These are phyloP conservation scores for Penaeus monodon DNA, from an alignment of 2,888 invertebrate genomes.

Conservation along the genomic window DNA sequence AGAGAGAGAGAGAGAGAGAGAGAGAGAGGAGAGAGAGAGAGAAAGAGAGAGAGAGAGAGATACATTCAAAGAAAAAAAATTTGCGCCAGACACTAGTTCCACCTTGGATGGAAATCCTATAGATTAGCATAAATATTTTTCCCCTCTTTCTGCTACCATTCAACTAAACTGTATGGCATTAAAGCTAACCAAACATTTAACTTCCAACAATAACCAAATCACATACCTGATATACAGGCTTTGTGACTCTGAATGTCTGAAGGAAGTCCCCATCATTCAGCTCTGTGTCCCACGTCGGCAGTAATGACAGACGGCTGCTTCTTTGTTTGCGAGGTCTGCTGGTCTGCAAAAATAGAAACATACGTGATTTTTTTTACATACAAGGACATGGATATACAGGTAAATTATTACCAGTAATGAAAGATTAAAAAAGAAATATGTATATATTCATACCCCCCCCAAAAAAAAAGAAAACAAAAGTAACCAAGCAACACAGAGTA, in stretches of 20 bases:
- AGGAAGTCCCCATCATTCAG: constrained; percentile 21
- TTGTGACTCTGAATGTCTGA: constrained; percentile 22
- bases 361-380: neutral
- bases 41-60: too few relatives aligned
- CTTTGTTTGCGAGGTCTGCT: neutral
- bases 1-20: too few relatives aligned
- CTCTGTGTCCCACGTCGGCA: constrained; percentile 16
- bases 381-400: neutral
- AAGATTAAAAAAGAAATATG: too few relatives aligned
- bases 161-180: neutral
- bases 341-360: neutral
- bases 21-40: too few relatives aligned
- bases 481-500: too few relatives aligned
- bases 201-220: neutral
- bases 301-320: neutral
- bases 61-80: too few relatives aligned
- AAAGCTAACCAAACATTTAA: neutral
- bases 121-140: too few relatives aligned
- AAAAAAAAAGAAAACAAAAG: too few relatives aligned
- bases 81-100: too few relatives aligned
- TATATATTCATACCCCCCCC: too few relatives aligned
- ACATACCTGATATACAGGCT: constrained; percentile 26
- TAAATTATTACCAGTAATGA: neutral
- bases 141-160: too few relatives aligned
- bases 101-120: too few relatives aligned